Evolutionary conservation across 1,140 invertebrate genomes (phyloP), one percentile per base, ranked within the genome.

Genomic region (Drosophila kurseongensis): DNA sequence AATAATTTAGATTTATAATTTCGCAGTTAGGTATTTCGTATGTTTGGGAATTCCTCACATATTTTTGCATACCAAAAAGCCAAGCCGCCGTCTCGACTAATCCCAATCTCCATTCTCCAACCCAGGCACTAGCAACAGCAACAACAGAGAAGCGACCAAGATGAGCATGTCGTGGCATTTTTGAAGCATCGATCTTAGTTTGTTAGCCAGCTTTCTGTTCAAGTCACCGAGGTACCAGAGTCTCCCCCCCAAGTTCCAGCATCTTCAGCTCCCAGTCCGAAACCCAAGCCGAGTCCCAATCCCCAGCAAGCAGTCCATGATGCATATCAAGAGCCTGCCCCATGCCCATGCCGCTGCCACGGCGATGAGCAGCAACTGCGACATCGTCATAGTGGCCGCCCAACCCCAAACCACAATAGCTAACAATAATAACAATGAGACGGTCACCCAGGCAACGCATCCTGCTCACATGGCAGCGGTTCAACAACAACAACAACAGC

Each of bases 241-340:
- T 51, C 48, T 35, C 48, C 48, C 48, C 10, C 32, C n/a, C 23
- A 40, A 35, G 27, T 42, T 41, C 52, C 54, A 56, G 32, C 10
- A 36, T 29, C 5, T 14, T 44, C 32, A 32, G 23, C 41, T 18
- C 47, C 41, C 23, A 48, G 8, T 29, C 69, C 45, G 45, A 42
- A 23, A 40, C 47, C 48, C n/a, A 27, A 36, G 5, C 47, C 52
- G 27, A 35, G 9, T 12, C 35, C 47, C 41, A 4, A 57, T 29
- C 55, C 59, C 67, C 54, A 75, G 32, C 44, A 38, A 67, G 81
- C 68, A 71, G 78, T 75, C 52, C 51, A 83, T 79, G 82, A 91
- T 91, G 90, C 90, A 91, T 83, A 91, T 91, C 72, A 91, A 91
- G 73, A 91, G 72, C 57, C 75, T 91, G 80, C 90, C 91, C 65